Evolutionary conservation across 2,888 invertebrate genomes (phyloP), one percentile per base, ranked within the genome.

Genomic region (Gnatocerus cornutus): DNA sequence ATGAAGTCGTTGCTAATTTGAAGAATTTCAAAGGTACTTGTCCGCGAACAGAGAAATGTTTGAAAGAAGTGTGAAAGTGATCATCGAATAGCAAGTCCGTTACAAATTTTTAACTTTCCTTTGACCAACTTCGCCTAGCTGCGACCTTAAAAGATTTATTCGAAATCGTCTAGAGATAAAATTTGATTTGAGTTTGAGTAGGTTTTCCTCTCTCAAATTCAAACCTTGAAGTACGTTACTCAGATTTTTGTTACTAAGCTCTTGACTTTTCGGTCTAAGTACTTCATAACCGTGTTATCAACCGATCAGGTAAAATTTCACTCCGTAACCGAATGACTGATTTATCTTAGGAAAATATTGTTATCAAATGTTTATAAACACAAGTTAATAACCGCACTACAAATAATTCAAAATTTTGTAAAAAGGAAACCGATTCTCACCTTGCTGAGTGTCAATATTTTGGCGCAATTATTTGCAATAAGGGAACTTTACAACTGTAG

Each of bases 61-160:
- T 37, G 12, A 59, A 61, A 63, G 41, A 63, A 59, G 30, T 21
- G 59, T 63, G 68, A 68, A 68, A 68, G 68, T 68, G 56, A 68
- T 50, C 59, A 30, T 68, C 16, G 66, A 43, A 62, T 68, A 68
- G 68, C 68, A 68, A 56, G 68, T 68, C 68, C 68, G 63, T 68
- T 68, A 68, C 46, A 8, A 68, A 68, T 68, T 68, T 63, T 56
- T 33, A 63, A 62, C 68, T 68, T 68, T 68, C 68, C 68, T 63
- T 63, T 53, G 65, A 43, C 53, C 64, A 65, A 55, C 55, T 65
- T 65, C 45, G 50, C 29, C 33, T 48, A 65, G 52, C 10, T 41
- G 16, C 30, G 63, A 46, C 61, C 48, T 58, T 50, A 61, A 61
- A 61, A 61, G 5, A 45, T 48, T 50, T 45, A 16, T 56, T 56